Conservation (phyloP, 1,140 invertebrate species). For the Potamilus streckersoni region DNA sequence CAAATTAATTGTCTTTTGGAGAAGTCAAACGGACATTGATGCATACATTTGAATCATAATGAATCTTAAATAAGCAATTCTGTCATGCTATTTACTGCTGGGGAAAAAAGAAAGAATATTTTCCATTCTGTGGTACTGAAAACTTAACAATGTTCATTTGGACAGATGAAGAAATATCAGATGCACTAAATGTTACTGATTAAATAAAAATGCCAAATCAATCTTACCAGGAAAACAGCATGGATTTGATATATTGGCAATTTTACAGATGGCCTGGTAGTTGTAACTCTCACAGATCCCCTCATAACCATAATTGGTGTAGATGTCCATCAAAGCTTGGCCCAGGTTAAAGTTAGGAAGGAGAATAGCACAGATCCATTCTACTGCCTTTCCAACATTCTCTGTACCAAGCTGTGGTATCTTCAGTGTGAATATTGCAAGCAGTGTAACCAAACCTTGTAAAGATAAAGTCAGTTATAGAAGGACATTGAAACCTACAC, state of each 20-base stretch:
- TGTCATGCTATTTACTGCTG: no score
- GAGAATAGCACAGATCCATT: constrained; percentile 63
- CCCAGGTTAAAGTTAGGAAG: constrained; percentile 63
- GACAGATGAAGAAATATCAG: neutral
- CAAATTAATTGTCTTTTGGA: no score
- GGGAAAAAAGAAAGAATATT: no score
- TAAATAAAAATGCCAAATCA: neutral
- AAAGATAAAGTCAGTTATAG: neutral
- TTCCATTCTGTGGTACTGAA: no score
- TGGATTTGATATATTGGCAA: constrained; percentile 13
- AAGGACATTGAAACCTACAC: no score
- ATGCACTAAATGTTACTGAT: neutral
- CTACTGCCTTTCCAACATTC: constrained; percentile 50
- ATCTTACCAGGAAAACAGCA: constrained; percentile 30
- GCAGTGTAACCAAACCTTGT: constrained; percentile 53
- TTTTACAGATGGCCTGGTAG: constrained; percentile 20
- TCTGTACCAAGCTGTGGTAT: constrained; percentile 49
- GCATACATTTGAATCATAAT: no score
- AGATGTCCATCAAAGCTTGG: constrained; percentile 57
- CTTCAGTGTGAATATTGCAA: constrained; percentile 55
- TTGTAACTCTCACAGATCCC: constrained; percentile 32
- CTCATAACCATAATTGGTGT: constrained; percentile 63
- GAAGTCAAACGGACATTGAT: no score
- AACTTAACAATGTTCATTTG: neutral
- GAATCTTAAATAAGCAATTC: no score